phyloP scores from a whole-genome alignment of 92 coral and sea anemone genomes.

The Zoanthus gigantus region DNA sequence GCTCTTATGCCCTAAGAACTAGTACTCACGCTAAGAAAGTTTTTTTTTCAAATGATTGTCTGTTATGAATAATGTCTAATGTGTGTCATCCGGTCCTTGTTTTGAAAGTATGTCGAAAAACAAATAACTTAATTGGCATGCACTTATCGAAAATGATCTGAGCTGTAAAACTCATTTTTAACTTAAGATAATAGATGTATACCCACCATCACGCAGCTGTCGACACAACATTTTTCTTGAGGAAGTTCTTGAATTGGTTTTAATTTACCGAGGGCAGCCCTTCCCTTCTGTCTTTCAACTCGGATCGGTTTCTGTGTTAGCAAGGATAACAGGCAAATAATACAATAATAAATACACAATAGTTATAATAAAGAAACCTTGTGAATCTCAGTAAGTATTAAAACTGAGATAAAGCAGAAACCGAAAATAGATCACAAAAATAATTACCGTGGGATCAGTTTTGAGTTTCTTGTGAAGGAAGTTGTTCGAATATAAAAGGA shows the following conservation, averaged over 20 bases:
- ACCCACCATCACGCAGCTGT: constrained; percentile 97
- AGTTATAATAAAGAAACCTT: not conserved
- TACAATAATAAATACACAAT: not conserved
- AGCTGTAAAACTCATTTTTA: not conserved
- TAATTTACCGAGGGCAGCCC: constrained; percentile 97
- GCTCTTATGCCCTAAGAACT: too few species aligned
- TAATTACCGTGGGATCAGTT: constrained; percentile 91
- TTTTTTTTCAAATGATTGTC: too few species aligned
- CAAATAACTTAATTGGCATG: constrained; percentile 2
- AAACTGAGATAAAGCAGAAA: not conserved
- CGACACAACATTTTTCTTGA: constrained; percentile 92
- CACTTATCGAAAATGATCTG: not conserved
- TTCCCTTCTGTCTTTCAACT: constrained; percentile 91
- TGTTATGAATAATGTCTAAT: too few species aligned
- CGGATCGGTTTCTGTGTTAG: constrained; percentile 89
- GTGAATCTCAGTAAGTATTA: too few species aligned
- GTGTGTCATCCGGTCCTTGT: too few species aligned
- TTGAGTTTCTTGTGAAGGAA: constrained; percentile 96
- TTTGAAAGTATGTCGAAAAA: not conserved
- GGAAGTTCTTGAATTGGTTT: constrained; percentile 80
- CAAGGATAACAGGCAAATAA: not conserved
- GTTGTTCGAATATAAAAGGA: constrained; percentile 91
- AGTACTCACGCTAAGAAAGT: too few species aligned
- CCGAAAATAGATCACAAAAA: not conserved
- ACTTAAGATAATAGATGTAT: not conserved